Base-by-base conservation (phyloP, 2,113 vertebrate genomes). In the Catharus bicknelli region DNA sequence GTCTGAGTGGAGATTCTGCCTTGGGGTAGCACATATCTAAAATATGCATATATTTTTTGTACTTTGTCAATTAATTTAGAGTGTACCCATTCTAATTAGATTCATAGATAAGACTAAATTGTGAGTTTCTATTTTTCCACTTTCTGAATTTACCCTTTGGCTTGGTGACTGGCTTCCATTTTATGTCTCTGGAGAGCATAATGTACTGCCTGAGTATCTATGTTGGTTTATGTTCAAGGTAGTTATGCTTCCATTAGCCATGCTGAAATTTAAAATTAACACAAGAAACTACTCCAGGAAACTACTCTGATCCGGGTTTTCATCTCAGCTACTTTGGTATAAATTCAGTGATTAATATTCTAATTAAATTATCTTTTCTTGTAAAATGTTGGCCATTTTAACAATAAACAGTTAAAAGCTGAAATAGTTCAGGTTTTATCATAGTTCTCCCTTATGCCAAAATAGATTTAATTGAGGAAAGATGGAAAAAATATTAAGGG, bases 91-190 rank as follows among this genome's bases (percentile, higher is more conserved):
- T 88, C 40, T 93, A 72, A 89, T 90, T 70, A 64, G 21, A 30
- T 76, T 79, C 12, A 43, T 15, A 72, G 36, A 64, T 85, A 79
- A 79, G n/a, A 68, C 29, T 30, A 36, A 79, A 67, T 23, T 67
- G 34, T 29, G 43, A 89, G 32, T 43, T 87, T 87, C 48, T 69
- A 7, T 69, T 94, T 74, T 86, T 93, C 54, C 53, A 42, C 40
- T 74, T 94, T 78, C 74, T 87, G 55, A 87, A 78, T 86, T 96
- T 34, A 84, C 10, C 7, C 69, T 84, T 86, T 89, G 64, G 48
- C 90, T 96, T 2, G 0, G 43, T 75, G 70, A 64, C 77, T 78
- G 53, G 12, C 59, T 94, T 94, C 76, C 51, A 74, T 77, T 90
- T 86, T 78, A 55, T 36, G 12, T 48, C 69, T 89, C 69, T 86